A percentile compares a stretch with the other conserved stretches of the same genome.
These are phyloP conservation scores for Aplocera efformata DNA, from an alignment of 2,888 invertebrate genomes.

Conservation along the genomic window DNA sequence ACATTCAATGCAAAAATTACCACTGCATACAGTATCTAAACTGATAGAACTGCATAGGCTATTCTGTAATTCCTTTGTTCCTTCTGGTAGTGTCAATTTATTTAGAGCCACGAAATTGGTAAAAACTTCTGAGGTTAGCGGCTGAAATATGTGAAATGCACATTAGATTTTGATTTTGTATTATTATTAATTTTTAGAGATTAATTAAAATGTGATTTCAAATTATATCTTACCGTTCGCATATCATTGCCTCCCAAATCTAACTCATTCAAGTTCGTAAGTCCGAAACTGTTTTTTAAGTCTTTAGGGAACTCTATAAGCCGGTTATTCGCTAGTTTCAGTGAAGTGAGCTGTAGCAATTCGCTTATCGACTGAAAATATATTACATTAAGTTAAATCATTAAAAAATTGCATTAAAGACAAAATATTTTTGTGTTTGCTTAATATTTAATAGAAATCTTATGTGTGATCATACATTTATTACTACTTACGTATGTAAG, in stretches of 20 bases:
- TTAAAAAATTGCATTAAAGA: too few relatives aligned
- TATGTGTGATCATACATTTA: too few relatives aligned
- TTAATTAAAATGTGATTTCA: too few relatives aligned
- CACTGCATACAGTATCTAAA: slow-evolving; percentile 57
- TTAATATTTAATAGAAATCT: too few relatives aligned
- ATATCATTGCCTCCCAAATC: slow-evolving; percentile 73
- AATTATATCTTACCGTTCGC: slow-evolving; percentile 52
- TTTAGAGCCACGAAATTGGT: slow-evolving; percentile 55
- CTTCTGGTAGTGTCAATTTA: slow-evolving; percentile 52
- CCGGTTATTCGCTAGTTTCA: slow-evolving; percentile 65
- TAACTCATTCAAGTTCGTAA: slow-evolving; percentile 61
- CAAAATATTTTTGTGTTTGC: too few relatives aligned
- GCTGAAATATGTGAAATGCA: slow-evolving; percentile 46
- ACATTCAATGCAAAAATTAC: slow-evolving; percentile 57
- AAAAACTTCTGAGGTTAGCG: slow-evolving; percentile 52
- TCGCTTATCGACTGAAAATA: slow-evolving; percentile 69
- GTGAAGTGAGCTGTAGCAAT: slow-evolving; percentile 50
- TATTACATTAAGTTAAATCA: too few relatives aligned
- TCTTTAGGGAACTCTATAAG: slow-evolving; percentile 67
- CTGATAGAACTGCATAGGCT: slow-evolving; percentile 55
- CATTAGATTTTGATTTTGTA: slow-evolving; percentile 6
- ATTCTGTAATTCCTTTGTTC: slow-evolving; percentile 42
- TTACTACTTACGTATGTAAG: too few relatives aligned
- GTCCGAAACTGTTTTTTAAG: slow-evolving; percentile 59
- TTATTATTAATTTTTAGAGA: too few relatives aligned